Percentiles rank a stretch among this genome's conserved stretches.
phyloP scores from a whole-genome alignment of 2,797 vertebrate genomes.

The Ceyx erithaca region DNA sequence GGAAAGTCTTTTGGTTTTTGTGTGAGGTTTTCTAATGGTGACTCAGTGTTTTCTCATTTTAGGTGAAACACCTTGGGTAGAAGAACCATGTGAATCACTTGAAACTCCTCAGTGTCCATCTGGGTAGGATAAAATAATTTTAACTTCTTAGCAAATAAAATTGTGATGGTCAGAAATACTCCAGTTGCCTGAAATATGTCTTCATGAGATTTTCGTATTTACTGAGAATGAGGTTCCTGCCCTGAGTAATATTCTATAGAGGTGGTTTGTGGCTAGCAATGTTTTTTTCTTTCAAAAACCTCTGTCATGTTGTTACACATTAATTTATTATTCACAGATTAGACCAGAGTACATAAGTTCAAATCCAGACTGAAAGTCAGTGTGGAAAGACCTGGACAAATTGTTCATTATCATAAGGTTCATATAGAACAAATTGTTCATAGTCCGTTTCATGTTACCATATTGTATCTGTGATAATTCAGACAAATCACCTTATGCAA shows the following conservation, averaged over 20 bases:
- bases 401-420: background rate
- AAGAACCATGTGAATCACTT: slow-evolving; percentile 60
- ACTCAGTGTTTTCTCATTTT: background rate
- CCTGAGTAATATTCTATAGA: background rate
- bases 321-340: background rate
- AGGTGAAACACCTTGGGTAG: slow-evolving; percentile 76
- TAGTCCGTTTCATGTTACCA: background rate
- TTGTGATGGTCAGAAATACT: background rate
- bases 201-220: background rate
- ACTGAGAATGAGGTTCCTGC: background rate
- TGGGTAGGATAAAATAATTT: slow-evolving; percentile 70
- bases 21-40: background rate
- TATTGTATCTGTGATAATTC: background rate
- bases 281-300: background rate
- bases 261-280: background rate
- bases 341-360: slow-evolving; percentile 2
- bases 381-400: background rate
- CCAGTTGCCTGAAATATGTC: background rate
- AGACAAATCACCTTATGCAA: background rate
- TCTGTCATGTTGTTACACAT: background rate
- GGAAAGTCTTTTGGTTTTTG: background rate
- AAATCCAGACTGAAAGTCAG: background rate
- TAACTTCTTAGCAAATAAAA: background rate
- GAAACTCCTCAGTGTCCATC: slow-evolving; percentile 73
- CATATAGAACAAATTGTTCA: background rate